Base-by-base conservation (phyloP, 2,888 invertebrate genomes). In the Lycaena phlaeas region DNA sequence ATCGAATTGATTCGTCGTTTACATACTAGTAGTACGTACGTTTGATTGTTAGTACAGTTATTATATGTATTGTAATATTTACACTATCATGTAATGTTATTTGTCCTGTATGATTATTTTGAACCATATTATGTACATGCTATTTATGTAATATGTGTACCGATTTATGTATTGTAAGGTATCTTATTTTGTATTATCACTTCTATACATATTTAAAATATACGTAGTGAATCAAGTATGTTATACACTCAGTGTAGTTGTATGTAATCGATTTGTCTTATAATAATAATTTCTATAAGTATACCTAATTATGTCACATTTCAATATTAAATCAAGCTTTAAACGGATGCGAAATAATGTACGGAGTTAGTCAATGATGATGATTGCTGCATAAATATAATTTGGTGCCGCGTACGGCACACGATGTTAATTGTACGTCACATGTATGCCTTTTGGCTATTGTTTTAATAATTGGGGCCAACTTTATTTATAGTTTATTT, bases 381-480 rank as follows among this genome's bases (percentile, higher is more conserved):
- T 17, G 6, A 14, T 22, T 34, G 11, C 34, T 1, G 27, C 2
- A 34, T 34, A 10, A 31, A 31, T 18, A 22, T 15, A 15, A 18
- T 22, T 12, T 18, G 4, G 34, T 34, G 18, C 22, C 10, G 17
- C 11, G 31, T 31, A n/a, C n/a, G 31, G 11, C 22, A 2, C 4
- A 18, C 22, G 22, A 22, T 9, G 17, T 18, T 34, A 18, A 9
- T 14, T 14, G 17, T 18, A 30, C 18, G 31, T 31, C 31, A 18
- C 18, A 18, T 34, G 34, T 22, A 11, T 34, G 34, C 18, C 18
- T 34, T 34, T 34, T 34, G 34, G 34, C 34, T 34, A 18, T 34
- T 34, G 34, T 48, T 51, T 46, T 40, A 46, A 45, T 28, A 43
- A 48, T 45, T 47, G 49, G 50, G 52, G 50, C 52, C 52, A 52